These are phyloP conservation scores for Okamejei kenojei DNA, from an alignment of 2,797 vertebrate species.

Conservation along the genomic window DNA sequence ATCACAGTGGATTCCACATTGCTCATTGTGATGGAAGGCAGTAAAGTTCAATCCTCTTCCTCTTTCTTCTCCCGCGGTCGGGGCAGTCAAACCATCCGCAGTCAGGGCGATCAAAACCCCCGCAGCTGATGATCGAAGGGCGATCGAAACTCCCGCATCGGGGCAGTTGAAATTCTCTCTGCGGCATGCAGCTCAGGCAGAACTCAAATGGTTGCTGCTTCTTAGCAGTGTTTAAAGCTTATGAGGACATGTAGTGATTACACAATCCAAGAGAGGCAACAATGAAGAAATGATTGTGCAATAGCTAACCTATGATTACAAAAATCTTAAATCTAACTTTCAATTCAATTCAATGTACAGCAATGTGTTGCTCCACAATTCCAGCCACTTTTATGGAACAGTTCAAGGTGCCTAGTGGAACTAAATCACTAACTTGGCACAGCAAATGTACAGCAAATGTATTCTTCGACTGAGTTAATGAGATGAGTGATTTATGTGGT, in stretches of 20 bases:
- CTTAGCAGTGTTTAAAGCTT: neutral
- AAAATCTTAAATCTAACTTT: neutral
- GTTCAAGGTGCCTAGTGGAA: conserved; percentile 11
- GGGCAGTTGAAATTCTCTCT: no score
- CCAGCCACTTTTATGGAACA: neutral
- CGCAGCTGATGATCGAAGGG: no score
- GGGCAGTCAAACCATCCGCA: no score
- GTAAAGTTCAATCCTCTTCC: no score
- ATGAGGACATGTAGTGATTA: neutral
- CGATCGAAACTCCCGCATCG: no score
- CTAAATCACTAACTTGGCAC: conserved; percentile 26
- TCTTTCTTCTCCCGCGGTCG: no score
- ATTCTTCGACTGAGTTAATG: conserved; percentile 23
- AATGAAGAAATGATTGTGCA: neutral
- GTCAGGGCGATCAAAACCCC: no score
- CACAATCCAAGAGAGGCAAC: neutral
- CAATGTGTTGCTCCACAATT: neutral
- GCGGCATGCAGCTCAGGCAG: neutral
- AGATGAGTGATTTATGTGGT: conserved; percentile 31
- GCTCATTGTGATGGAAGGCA: no score
- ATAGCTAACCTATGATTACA: neutral
- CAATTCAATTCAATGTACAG: conserved; percentile 8
- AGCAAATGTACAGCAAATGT: conserved; percentile 14
- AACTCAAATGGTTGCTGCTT: no score
- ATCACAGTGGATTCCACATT: no score